These are phyloP conservation scores for Siphamia tubifer DNA, from an alignment of 2,113 vertebrate genomes.

Conservation along the genomic window DNA sequence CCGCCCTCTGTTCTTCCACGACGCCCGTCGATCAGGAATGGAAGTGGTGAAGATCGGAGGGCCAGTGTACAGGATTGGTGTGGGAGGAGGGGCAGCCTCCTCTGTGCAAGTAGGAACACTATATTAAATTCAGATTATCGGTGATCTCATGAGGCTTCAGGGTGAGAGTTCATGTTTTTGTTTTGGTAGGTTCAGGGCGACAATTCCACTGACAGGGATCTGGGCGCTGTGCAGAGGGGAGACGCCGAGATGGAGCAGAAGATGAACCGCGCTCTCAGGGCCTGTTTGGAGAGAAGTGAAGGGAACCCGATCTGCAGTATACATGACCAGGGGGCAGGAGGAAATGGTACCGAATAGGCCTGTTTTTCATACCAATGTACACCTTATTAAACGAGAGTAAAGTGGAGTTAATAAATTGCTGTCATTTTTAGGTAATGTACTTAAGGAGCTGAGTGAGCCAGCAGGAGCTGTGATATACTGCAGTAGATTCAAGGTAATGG, in stretches of 20 bases:
- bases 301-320: constrained; percentile 91
- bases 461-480: constrained; percentile 87
- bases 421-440: constrained; percentile 85
- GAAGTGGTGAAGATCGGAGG: constrained; percentile 92
- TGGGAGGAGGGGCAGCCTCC: constrained; percentile 91
- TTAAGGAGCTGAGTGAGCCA: constrained; percentile 91
- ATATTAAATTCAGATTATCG: neutral
- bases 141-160: neutral
- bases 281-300: constrained; percentile 81
- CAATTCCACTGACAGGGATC: constrained; percentile 85
- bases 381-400: neutral
- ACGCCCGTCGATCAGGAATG: constrained; percentile 80
- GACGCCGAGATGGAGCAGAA: constrained; percentile 96
- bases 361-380: neutral
- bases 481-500: constrained; percentile 85
- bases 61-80: constrained; percentile 91
- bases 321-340: constrained; percentile 92
- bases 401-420: neutral
- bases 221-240: constrained; percentile 90
- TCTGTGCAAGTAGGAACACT: constrained; percentile 82
- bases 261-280: constrained; percentile 90
- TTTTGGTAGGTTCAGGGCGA: constrained; percentile 86
- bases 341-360: constrained; percentile 80
- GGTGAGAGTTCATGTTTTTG: neutral
- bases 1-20: neutral